A percentile compares a stretch with the other conserved stretches of the same genome.
Evolutionary conservation across 2,113 vertebrate species (phyloP).

Genomic region (Pelobates fuscus): DNA sequence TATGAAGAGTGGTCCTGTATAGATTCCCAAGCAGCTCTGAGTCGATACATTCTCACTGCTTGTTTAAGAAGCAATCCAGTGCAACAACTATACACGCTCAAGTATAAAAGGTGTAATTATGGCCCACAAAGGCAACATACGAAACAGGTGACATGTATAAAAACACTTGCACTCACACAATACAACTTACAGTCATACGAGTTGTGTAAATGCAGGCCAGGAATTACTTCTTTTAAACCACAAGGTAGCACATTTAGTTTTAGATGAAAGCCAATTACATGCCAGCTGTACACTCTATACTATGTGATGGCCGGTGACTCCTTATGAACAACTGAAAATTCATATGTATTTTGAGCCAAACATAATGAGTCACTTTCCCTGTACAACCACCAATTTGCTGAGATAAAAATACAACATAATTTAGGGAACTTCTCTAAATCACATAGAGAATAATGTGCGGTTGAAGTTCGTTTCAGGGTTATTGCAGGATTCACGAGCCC

Average conservation of each 20-base stretch:
- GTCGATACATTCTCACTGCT: too few species aligned
- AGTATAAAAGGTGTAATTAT: too few species aligned
- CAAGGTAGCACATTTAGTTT: not conserved
- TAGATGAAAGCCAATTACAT: not conserved
- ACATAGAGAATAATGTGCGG: slow-evolving; percentile 10
- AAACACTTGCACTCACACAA: not conserved
- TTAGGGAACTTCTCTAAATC: slow-evolving; percentile 29
- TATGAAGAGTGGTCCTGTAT: too few species aligned
- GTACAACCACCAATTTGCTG: slow-evolving; percentile 32
- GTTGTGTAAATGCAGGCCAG: not conserved
- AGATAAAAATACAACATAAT: slow-evolving; percentile 36
- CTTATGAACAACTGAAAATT: not conserved
- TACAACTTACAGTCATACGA: not conserved
- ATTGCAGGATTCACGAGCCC: slow-evolving; percentile 4
- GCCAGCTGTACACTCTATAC: not conserved
- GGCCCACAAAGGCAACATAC: too few species aligned
- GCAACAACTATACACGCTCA: too few species aligned
- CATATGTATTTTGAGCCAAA: slow-evolving; percentile 1
- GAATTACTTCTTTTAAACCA: not conserved
- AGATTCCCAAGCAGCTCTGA: too few species aligned
- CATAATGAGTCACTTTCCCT: slow-evolving; percentile 11
- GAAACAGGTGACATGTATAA: too few species aligned
- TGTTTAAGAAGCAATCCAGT: too few species aligned
- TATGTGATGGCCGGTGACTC: not conserved
- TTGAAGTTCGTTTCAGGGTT: not conserved